Conservation (phyloP, 2,888 invertebrate genomes). For the Deilephila elpenor region DNA sequence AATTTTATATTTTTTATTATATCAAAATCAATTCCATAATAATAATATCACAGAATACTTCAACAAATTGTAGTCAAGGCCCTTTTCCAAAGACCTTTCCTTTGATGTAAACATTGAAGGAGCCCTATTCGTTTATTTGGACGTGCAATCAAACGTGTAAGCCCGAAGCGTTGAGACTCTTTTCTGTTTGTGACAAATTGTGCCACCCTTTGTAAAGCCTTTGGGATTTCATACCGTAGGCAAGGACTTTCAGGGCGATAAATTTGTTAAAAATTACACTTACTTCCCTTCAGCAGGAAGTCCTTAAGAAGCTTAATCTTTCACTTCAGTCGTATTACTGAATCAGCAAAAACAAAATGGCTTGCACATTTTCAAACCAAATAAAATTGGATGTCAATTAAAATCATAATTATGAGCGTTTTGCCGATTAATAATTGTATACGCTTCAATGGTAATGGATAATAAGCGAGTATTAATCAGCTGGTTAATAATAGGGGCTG, state of each 20-base stretch:
- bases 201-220: constrained; percentile 20
- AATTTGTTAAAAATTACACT: constrained; percentile 5
- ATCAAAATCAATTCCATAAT: background rate
- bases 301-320: background rate
- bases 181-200: constrained; percentile 27
- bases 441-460: background rate
- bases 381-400: background rate
- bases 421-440: background rate
- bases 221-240: constrained; percentile 10
- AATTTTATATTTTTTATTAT: background rate
- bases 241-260: background rate
- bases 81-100: constrained; percentile 5
- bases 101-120: background rate
- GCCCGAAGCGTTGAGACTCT: constrained; percentile 26
- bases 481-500: background rate
- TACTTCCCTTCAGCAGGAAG: background rate
- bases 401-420: background rate
- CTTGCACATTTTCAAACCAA: no score
- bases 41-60: background rate
- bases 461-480: background rate
- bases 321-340: background rate
- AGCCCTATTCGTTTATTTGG: constrained; percentile 19
- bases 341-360: no score
- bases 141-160: constrained; percentile 16
- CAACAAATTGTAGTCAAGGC: background rate